Evolutionary conservation across 2,888 invertebrate species (phyloP).

Genomic region (Pecten maximus): DNA sequence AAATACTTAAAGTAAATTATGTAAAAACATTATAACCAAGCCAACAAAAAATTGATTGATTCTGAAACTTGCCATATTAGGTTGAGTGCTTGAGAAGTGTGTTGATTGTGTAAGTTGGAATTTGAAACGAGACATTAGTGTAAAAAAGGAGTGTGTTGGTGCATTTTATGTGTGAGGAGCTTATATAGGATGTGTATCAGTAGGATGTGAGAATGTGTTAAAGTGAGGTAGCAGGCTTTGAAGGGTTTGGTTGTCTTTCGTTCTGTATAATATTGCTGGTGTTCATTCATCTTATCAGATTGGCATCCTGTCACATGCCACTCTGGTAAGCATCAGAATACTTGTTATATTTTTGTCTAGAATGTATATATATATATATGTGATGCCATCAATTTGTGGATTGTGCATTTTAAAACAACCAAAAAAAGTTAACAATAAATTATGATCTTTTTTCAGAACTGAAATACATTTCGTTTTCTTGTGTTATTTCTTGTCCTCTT

Average conservation of each 20-base stretch:
- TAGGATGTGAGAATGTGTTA: conserved; percentile 11
- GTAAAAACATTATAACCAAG: not conserved
- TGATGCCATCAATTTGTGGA: conserved; percentile 66
- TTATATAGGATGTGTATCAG: not conserved
- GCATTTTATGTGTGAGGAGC: not conserved
- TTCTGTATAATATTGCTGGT: conserved; percentile 9
- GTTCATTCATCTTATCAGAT: conserved; percentile 17
- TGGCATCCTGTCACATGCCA: not conserved
- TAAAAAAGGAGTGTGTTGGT: not conserved
- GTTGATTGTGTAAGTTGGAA: not conserved
- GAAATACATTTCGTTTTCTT: not conserved
- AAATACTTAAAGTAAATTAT: not conserved
- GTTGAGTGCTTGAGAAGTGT: not conserved
- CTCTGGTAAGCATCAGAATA: conserved; percentile 33
- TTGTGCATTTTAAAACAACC: conserved; percentile 67
- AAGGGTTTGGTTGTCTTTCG: conserved; percentile 23
- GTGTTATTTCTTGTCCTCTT: not conserved
- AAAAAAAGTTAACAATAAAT: conserved; percentile 56
- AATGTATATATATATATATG: conserved; percentile 66
- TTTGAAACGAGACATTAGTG: not conserved
- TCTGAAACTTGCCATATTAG: not conserved
- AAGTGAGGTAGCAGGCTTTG: not conserved
- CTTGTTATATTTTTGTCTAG: conserved; percentile 68
- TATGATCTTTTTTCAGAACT: conserved; percentile 50
- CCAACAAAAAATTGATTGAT: not conserved